phyloP scores from a whole-genome alignment of 2,113 vertebrate species.

The Nansenia antarctica region DNA sequence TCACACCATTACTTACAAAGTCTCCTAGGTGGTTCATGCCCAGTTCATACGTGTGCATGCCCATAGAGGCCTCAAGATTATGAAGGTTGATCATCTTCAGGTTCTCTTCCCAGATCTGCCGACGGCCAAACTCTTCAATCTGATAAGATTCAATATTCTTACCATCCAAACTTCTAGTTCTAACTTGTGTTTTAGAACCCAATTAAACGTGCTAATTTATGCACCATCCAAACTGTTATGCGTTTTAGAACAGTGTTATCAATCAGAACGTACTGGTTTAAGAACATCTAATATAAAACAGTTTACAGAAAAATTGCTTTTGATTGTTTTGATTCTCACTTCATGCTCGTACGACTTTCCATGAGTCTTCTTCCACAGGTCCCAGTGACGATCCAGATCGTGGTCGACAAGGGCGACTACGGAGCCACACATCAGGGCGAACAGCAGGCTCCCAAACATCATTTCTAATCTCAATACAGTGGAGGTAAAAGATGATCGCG shows the following conservation, averaged over 20 bases:
- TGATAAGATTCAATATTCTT: constrained; percentile 27
- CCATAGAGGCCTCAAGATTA: constrained; percentile 81
- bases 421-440: constrained; percentile 34
- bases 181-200: neutral
- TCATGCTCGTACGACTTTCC: constrained; percentile 60
- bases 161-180: neutral
- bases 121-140: constrained; percentile 73
- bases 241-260: neutral
- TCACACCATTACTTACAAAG: constrained; percentile 68
- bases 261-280: neutral
- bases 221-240: neutral
- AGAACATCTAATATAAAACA: neutral
- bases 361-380: constrained; percentile 73
- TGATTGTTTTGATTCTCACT: no score
- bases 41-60: constrained; percentile 78
- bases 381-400: constrained; percentile 67
- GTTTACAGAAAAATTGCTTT: no score
- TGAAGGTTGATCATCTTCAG: constrained; percentile 78
- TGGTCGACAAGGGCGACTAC: constrained; percentile 11
- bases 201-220: neutral
- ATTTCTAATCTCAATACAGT: neutral
- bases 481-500: neutral
- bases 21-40: constrained; percentile 86
- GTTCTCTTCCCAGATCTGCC: constrained; percentile 82
- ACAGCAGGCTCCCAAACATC: constrained; percentile 45